These are phyloP conservation scores for Ridgeia piscesae DNA, from an alignment of 1,140 invertebrate genomes.

Conservation along the genomic window DNA sequence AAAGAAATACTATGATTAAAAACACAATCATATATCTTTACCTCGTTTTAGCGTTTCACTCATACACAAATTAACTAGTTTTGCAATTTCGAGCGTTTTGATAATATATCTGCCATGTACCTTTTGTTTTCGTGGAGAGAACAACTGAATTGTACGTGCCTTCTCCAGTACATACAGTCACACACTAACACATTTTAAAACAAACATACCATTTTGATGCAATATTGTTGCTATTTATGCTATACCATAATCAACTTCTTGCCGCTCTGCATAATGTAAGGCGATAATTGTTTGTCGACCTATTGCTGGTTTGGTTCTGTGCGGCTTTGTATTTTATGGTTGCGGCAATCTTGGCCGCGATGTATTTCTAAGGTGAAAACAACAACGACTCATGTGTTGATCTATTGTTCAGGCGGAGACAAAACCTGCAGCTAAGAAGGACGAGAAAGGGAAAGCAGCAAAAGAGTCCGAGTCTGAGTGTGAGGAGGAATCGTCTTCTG, in stretches of 20 bases:
- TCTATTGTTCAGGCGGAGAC: neutral
- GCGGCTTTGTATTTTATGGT: neutral
- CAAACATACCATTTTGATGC: neutral
- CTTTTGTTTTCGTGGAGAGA: too few species aligned
- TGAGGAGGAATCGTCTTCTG: neutral
- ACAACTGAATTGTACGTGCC: too few species aligned
- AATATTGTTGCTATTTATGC: neutral
- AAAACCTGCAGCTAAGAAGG: neutral
- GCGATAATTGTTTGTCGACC: neutral
- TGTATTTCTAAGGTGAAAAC: neutral
- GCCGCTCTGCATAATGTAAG: neutral
- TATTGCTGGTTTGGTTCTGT: neutral
- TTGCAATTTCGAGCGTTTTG: too few species aligned
- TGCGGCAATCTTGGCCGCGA: neutral
- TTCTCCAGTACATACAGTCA: too few species aligned
- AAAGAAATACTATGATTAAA: too few species aligned
- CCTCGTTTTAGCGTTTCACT: too few species aligned
- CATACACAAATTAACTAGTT: too few species aligned
- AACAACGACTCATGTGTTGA: neutral
- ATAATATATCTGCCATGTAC: too few species aligned
- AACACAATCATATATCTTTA: too few species aligned
- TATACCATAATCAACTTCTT: neutral
- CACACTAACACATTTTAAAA: too few species aligned
- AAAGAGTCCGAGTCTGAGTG: constrained; percentile 9
- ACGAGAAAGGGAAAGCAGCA: neutral